Evolutionary conservation across 2,113 vertebrate genomes (phyloP).

Genomic region (Clinocottus analis): DNA sequence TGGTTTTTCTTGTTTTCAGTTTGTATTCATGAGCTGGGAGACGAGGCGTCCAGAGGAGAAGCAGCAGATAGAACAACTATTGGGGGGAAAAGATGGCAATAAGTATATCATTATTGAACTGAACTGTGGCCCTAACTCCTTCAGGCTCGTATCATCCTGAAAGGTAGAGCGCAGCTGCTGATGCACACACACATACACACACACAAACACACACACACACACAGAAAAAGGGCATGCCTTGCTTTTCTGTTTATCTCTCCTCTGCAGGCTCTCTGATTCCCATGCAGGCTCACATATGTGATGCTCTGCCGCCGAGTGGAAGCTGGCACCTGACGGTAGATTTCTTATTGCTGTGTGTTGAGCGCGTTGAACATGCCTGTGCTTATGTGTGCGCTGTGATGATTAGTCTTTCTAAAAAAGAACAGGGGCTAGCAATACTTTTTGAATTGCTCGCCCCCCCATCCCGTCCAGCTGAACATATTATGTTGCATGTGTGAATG

Average conservation of each 20-base stretch:
- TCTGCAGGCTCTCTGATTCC: constrained; percentile 62
- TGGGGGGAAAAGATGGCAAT: constrained; percentile 29
- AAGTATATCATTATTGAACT: constrained; percentile 50
- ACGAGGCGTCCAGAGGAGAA: constrained; percentile 45
- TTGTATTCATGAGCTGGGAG: constrained; percentile 56
- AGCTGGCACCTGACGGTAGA: constrained; percentile 39
- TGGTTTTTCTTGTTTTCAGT: constrained; percentile 8
- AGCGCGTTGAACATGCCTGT: neutral
- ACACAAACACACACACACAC: constrained; percentile 11
- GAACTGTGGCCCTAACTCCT: constrained; percentile 44
- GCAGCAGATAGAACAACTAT: constrained; percentile 28
- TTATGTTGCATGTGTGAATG: constrained; percentile 29
- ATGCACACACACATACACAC: constrained; percentile 10
- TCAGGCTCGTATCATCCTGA: constrained; percentile 39
- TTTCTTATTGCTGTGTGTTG: constrained; percentile 33
- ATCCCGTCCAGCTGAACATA: constrained; percentile 7
- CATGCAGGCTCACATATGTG: constrained; percentile 61
- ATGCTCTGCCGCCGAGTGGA: constrained; percentile 37
- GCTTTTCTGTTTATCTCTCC: constrained; percentile 66
- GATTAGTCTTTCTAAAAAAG: neutral
- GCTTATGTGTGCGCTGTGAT: constrained; percentile 6
- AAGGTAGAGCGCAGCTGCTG: constrained; percentile 22
- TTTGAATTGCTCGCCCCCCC: constrained; percentile 10
- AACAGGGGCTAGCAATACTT: neutral
- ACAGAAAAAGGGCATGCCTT: constrained; percentile 36